Evolutionary conservation across 2,888 invertebrate species (phyloP), one percentile per base, ranked within the genome.

Genomic region (Cordilura impudica): DNA sequence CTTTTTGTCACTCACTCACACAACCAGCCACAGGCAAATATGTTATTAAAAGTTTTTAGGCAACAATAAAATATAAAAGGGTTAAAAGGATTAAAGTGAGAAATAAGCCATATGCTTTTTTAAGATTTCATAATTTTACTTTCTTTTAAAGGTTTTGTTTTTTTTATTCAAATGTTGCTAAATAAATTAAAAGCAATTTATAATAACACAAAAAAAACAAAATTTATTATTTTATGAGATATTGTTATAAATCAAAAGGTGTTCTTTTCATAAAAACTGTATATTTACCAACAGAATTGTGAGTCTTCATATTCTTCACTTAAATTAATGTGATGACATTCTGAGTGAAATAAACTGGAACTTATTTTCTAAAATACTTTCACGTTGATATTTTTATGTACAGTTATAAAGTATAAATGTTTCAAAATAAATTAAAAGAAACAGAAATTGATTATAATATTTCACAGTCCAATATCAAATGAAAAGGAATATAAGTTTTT

Each of bases 321-420:
- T 10, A 7, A n/a, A 61, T 45, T 16, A 66, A 61, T 43, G 21
- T 60, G 58, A 29, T 49, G 67, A 58, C 71, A 58, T 63, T 67
- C 69, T 53, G 69, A 18, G 73, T 65, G 61, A 29, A 63, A 63
- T 58, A 65, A 49, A 70, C 58, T 73, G 73, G 65, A 78, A 73
- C 73, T 53, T 53, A 73, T 26, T 51, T 65, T 39, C 26, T 4
- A 26, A 26, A 26, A 26, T 3, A 3, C 26, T 26, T 26, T 26
- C 26, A 26, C 6, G n/a, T n/a, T n/a, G n/a, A n/a, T n/a, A n/a
- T n/a, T n/a, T n/a, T n/a, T n/a, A n/a, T n/a, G n/a, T n/a, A n/a
- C n/a, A n/a, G n/a, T n/a, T n/a, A n/a, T n/a, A n/a, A n/a, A n/a
- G n/a, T n/a, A n/a, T n/a, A n/a, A n/a, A n/a, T n/a, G n/a, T n/a